A percentile compares a stretch with the other conserved stretches of the same genome.
phyloP scores from a whole-genome alignment of 2,888 invertebrate species.

The Mimumesa dahlbomi region DNA sequence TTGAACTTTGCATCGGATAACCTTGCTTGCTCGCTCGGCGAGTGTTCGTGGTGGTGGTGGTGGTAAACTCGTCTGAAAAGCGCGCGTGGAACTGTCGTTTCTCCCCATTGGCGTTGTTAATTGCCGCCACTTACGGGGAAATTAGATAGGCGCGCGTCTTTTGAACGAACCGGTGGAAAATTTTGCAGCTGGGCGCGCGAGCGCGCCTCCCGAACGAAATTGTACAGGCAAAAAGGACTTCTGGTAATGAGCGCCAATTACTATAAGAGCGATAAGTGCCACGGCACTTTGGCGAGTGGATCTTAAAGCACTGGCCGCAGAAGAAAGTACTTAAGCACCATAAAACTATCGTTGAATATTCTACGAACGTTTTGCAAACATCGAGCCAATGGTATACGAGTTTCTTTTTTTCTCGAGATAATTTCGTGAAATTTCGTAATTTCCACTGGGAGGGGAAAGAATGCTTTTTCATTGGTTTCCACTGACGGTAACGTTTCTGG shows the following conservation, averaged over 20 bases:
- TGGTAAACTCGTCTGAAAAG: not conserved
- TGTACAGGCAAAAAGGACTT: constrained; percentile 23
- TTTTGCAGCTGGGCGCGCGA: not conserved
- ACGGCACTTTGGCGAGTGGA: constrained; percentile 18
- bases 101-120: constrained; percentile 29
- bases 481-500: too few species aligned
- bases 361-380: constrained; percentile 5
- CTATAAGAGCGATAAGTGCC: constrained; percentile 50
- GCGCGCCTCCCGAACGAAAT: not conserved
- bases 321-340: constrained; percentile 27
- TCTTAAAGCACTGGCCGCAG: constrained; percentile 16
- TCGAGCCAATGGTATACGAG: too few species aligned
- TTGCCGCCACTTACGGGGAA: constrained; percentile 33
- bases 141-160: constrained; percentile 1
- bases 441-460: too few species aligned
- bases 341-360: constrained; percentile 34
- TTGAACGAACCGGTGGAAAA: not conserved
- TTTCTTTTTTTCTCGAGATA: too few species aligned
- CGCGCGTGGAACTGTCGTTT: not conserved
- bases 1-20: constrained; percentile 37
- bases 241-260: constrained; percentile 48
- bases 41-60: too few species aligned
- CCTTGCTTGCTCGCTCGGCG: constrained; percentile 30
- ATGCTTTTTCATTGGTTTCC: too few species aligned
- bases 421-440: too few species aligned